These are phyloP conservation scores for Atractosteus spatula DNA, from an alignment of 2,113 vertebrate genomes.

Conservation along the genomic window DNA sequence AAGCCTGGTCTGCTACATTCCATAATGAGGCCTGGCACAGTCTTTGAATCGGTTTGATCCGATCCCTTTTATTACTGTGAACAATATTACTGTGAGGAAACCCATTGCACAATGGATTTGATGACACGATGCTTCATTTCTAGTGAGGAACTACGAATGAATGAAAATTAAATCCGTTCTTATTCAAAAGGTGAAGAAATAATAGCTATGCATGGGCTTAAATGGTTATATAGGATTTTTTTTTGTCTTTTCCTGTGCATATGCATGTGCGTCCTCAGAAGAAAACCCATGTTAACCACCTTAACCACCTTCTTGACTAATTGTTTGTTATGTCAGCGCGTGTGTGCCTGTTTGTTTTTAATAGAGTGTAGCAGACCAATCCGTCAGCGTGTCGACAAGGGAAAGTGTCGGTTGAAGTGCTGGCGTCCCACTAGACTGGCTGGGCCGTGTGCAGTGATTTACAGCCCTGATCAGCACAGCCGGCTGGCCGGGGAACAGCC, in stretches of 20 bases:
- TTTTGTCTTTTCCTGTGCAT: background rate
- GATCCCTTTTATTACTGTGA: too few relatives aligned
- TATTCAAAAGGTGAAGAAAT: too few relatives aligned
- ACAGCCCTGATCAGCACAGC: conserved; percentile 50
- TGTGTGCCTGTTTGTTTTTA: conserved; percentile 57
- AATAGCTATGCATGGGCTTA: too few relatives aligned
- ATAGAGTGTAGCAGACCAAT: conserved; percentile 69
- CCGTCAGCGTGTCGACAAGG: conserved; percentile 63
- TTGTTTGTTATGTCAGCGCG: conserved; percentile 69
- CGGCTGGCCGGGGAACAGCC: conserved; percentile 29
- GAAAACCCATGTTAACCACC: conserved; percentile 33
- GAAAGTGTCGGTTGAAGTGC: conserved; percentile 61
- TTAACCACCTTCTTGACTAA: conserved; percentile 60
- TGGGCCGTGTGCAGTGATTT: conserved; percentile 61
- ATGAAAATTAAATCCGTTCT: too few relatives aligned
- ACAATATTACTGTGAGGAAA: too few relatives aligned
- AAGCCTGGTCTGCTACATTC: too few relatives aligned
- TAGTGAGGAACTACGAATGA: too few relatives aligned
- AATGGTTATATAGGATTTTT: background rate
- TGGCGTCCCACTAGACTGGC: conserved; percentile 51
- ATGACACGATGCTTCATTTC: too few relatives aligned
- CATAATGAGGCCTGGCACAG: too few relatives aligned
- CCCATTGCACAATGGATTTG: too few relatives aligned
- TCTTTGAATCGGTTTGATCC: too few relatives aligned
- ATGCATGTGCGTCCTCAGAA: conserved; percentile 2